Evolutionary conservation across 2,888 invertebrate species (phyloP), one percentile per base, ranked within the genome.

Genomic region (Eledone cirrhosa): DNA sequence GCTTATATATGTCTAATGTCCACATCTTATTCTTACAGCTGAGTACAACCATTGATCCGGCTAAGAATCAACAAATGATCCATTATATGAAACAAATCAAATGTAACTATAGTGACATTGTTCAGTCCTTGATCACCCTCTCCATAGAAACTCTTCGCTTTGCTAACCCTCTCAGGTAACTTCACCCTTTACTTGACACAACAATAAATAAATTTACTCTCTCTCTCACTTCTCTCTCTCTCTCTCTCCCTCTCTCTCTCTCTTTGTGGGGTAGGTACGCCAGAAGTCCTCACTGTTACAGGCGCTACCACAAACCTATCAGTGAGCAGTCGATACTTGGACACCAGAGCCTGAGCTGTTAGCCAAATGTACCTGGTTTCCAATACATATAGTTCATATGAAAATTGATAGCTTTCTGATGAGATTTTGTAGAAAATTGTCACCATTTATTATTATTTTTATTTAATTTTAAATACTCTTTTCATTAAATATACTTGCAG

Each of bases 101-200:
- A 3, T 86, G 86, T 29, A 83, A 85, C 0, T 80, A 88, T 24
- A 82, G 82, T 72, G 86, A 86, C 72, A 82, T 88, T 47, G 80
- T 86, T 3, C 82, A 83, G 19, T 84, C 85, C 1, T 82, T 88
- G 72, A 80, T 85, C 16, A 83, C 83, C 11, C 81, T 88, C 24
- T 76, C 76, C 0, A 47, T 48, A 48, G 76, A 76, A 85, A 88
- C 81, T 82, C 83, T 31, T 82, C 84, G 74, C 80, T 84, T 59
- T 82, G 72, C 87, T 19, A 83, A 86, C 72, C 84, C 85, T 72
- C 87, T 87, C 77, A 86, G 87, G 80, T 85, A 76, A 77, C 75
- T 33, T 24, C 22, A 19, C 31, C 63, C 11, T 76, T 19, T 41
- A 24, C 1, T 19, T 22, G 27, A 76, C 24, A 5, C 14, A 8